Percentiles rank a stretch among this genome's conserved stretches.
Conservation (phyloP, 2,113 vertebrate genomes). For the Mus pahari region DNA sequence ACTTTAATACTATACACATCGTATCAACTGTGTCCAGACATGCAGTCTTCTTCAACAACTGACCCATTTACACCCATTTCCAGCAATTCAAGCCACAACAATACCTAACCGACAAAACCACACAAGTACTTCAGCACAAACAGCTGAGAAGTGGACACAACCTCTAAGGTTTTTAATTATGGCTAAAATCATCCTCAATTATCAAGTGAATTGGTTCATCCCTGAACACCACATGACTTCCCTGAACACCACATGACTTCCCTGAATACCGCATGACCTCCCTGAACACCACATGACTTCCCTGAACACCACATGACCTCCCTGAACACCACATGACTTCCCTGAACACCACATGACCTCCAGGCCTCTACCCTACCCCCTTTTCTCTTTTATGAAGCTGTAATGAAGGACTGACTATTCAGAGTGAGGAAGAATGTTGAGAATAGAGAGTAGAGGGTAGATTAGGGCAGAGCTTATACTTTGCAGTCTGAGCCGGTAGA, state of each 20-base stretch:
- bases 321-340: rapidly evolving
- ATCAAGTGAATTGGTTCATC: neutral
- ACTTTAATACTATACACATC: neutral
- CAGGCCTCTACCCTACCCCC: too few species aligned
- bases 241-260: neutral
- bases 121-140: neutral
- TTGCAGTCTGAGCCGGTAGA: neutral
- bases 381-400: neutral
- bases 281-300: rapidly evolving
- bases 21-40: rapidly evolving
- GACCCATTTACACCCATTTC: too few species aligned
- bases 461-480: rapidly evolving
- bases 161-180: neutral
- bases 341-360: neutral
- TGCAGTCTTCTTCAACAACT: neutral
- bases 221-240: rapidly evolving
- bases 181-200: neutral
- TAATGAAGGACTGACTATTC: neutral
- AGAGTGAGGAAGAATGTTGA: neutral
- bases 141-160: neutral
- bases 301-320: neutral
- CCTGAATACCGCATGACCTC: too few species aligned
- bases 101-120: neutral
- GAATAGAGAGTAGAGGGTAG: too few species aligned
- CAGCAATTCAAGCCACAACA: neutral